Evolutionary conservation across 2,888 invertebrate species (phyloP), one percentile per base, ranked within the genome.

Genomic region (Sarcophaga variegata): DNA sequence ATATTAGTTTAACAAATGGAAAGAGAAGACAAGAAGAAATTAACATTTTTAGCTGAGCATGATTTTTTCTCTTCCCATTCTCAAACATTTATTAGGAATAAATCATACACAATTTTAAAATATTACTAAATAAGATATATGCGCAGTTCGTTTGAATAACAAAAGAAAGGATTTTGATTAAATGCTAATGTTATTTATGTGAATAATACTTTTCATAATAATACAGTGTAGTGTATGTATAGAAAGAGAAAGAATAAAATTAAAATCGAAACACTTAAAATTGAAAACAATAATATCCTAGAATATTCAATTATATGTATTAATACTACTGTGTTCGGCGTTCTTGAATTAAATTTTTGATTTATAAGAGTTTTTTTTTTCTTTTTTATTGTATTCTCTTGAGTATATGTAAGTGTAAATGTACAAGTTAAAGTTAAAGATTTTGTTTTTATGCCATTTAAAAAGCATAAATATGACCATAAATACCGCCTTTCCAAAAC

Each of bases 41-140:
- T 79, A 82, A 79, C 64, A 86, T 82, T 79, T 77, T 84, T 84
- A 71, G 80, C 82, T 82, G 82, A 86, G 79, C 62, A 85, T 25
- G 77, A 79, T 66, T 25, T 79, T 71, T 74, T 82, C 54, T 49
- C 27, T 45, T 45, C 17, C 17, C 11, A 25, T 22, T 66, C 17
- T 37, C 47, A 20, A 66, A 6, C 10, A 10, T 22, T 10, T n/a
- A 17, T 17, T 59, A 49, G 5, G 71, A 72, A 84, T 84, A 81
- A 84, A 84, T 84, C 84, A 84, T 81, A 71, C 10, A 71, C 17
- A 62, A 76, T 76, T 84, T 76, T 71, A 84, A 84, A 84, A 62
- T 81, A 84, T 71, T 76, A 74, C 47, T 59, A 20, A 83, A 63
- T 25, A 49, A 59, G 66, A 75, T 27, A 59, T 22, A 75, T 70